A percentile compares a stretch with the other conserved stretches of the same genome.
phyloP scores from a whole-genome alignment of 2,113 vertebrate genomes.

The Mirounga angustirostris region DNA sequence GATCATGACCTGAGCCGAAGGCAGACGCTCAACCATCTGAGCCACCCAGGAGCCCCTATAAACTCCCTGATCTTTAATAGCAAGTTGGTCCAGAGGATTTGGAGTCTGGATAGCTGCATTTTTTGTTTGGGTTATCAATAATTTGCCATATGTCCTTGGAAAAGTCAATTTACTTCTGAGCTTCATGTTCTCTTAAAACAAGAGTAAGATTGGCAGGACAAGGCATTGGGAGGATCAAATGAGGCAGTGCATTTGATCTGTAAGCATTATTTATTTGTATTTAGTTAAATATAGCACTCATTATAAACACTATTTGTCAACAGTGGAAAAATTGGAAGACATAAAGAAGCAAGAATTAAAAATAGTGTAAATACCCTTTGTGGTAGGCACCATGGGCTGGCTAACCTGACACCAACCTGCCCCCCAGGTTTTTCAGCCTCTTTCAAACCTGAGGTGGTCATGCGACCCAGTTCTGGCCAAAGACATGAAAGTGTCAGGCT shows the following conservation, averaged over 20 bases:
- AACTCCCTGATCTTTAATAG: background rate
- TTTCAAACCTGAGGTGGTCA: background rate
- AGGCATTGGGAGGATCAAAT: background rate
- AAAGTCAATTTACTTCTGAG: slow-evolving; percentile 15
- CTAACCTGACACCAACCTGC: background rate
- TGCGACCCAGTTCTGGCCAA: background rate
- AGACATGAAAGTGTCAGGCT: background rate
- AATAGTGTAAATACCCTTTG: background rate
- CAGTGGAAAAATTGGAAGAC: background rate
- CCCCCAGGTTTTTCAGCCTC: background rate
- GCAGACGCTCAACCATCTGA: too few relatives aligned
- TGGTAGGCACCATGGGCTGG: background rate
- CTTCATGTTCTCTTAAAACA: background rate
- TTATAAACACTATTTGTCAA: background rate
- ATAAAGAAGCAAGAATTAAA: background rate
- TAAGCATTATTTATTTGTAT: background rate
- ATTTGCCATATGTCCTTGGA: background rate
- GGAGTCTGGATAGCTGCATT: background rate
- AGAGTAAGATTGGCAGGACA: background rate
- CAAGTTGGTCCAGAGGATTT: background rate
- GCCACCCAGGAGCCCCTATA: background rate
- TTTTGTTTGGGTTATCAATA: background rate
- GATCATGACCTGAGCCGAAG: too few relatives aligned
- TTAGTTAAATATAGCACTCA: background rate
- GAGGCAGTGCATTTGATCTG: background rate